Conservation (phyloP, 2,797 vertebrate species). For the Siniperca undulata region DNA sequence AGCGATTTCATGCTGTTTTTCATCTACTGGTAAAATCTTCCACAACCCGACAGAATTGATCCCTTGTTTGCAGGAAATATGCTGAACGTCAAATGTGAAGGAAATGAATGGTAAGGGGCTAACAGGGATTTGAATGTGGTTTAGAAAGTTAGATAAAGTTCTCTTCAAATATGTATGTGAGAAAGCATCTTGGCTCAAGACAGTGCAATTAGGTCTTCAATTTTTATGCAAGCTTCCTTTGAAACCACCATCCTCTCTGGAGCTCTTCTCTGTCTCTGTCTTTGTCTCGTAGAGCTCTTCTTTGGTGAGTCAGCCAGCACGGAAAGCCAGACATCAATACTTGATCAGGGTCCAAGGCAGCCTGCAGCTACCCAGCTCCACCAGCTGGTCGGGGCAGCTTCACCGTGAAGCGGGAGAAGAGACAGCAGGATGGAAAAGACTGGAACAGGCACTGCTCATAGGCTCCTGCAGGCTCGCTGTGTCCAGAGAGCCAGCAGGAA, state of each 20-base stretch:
- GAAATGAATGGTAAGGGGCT: slow-evolving; percentile 3
- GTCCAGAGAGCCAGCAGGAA: slow-evolving; percentile 57
- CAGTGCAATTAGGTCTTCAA: slow-evolving; percentile 36
- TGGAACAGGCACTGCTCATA: slow-evolving; percentile 35
- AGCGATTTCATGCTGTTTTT: slow-evolving; percentile 18
- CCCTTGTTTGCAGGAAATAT: not conserved
- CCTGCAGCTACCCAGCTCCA: slow-evolving; percentile 74
- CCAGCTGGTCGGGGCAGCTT: slow-evolving; percentile 76
- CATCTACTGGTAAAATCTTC: slow-evolving; percentile 14
- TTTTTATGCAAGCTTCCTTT: slow-evolving; percentile 47
- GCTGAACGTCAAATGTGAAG: slow-evolving; percentile 1
- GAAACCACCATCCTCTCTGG: slow-evolving; percentile 35
- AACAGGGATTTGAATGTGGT: not conserved
- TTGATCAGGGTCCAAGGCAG: slow-evolving; percentile 74
- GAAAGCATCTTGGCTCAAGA: slow-evolving; percentile 36
- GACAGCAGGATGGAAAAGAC: slow-evolving; percentile 44
- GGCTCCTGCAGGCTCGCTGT: slow-evolving; percentile 28
- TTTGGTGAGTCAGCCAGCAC: slow-evolving; percentile 57
- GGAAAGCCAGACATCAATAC: slow-evolving; percentile 70
- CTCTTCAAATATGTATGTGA: slow-evolving; percentile 29
- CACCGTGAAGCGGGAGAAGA: slow-evolving; percentile 35
- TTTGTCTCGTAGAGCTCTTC: slow-evolving; percentile 41
- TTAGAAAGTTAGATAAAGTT: slow-evolving; percentile 22
- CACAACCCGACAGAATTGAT: not conserved
- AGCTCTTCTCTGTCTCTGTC: slow-evolving; percentile 33